A percentile compares a stretch with the other conserved stretches of the same genome.
Conservation (phyloP, 1,140 invertebrate species). For the Drosophila cardini region DNA sequence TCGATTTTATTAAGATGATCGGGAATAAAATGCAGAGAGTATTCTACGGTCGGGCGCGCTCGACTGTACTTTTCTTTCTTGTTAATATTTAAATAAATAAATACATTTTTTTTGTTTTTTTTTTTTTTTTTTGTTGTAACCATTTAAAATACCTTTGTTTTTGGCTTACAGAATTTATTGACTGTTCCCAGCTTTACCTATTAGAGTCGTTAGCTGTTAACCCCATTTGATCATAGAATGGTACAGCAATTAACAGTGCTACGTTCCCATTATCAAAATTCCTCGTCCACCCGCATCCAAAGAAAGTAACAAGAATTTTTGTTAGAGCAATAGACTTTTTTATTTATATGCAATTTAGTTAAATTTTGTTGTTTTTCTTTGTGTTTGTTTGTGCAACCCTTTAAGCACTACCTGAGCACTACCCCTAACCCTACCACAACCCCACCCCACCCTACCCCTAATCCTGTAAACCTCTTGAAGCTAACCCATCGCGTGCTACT, state of each 20-base stretch:
- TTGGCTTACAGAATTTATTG: not conserved
- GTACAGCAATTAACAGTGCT: constrained; percentile 46
- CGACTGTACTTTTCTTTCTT: too few relatives aligned
- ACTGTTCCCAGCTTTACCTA: constrained; percentile 3
- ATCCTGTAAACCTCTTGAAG: not conserved
- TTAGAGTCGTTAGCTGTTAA: not conserved
- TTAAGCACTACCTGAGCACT: constrained; percentile 25
- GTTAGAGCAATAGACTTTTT: constrained; percentile 57
- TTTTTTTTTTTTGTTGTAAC: too few relatives aligned
- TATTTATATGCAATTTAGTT: constrained; percentile 80
- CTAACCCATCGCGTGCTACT: constrained; percentile 42
- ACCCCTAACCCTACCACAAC: not conserved
- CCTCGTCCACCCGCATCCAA: constrained; percentile 24
- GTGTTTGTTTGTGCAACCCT: constrained; percentile 64
- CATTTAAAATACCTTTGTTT: not conserved
- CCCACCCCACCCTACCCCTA: not conserved
- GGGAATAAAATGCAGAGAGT: too few relatives aligned
- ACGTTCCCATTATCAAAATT: not conserved
- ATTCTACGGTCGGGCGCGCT: too few relatives aligned
- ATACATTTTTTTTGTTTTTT: too few relatives aligned
- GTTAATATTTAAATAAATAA: too few relatives aligned
- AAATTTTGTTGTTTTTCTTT: constrained; percentile 15
- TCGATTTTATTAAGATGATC: too few relatives aligned
- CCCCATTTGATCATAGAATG: not conserved
- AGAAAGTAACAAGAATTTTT: constrained; percentile 19